A percentile compares a stretch with the other conserved stretches of the same genome.
Evolutionary conservation across 2,888 invertebrate species (phyloP).

Genomic region (Cabera pusaria): DNA sequence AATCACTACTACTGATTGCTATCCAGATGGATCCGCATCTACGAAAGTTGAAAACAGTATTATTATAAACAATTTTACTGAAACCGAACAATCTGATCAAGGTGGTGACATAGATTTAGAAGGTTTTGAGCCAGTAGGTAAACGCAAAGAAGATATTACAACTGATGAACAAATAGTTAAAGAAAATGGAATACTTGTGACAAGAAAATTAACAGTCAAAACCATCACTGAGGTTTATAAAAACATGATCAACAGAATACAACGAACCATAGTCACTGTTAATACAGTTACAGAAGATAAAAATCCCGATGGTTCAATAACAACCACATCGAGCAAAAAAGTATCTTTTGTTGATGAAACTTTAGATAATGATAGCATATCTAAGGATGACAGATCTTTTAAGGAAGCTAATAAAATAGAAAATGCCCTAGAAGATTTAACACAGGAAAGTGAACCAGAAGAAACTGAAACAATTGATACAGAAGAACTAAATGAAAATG

Average conservation of each 20-base stretch:
- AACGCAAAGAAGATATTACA: constrained; percentile 47
- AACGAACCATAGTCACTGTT: constrained; percentile 59
- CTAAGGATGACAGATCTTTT: constrained; percentile 5
- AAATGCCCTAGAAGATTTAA: constrained; percentile 41
- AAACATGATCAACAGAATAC: constrained; percentile 42
- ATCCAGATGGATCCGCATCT: constrained; percentile 40
- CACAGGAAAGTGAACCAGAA: constrained; percentile 41
- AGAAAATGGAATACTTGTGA: constrained; percentile 52
- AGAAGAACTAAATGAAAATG: constrained; percentile 49
- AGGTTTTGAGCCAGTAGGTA: constrained; percentile 47
- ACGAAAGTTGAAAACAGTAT: constrained; percentile 39
- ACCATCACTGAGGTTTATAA: constrained; percentile 52
- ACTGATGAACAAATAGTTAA: constrained; percentile 44
- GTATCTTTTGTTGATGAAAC: constrained; percentile 56
- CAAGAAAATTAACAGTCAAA: constrained; percentile 56
- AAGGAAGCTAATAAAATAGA: constrained; percentile 37
- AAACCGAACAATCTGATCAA: constrained; percentile 36
- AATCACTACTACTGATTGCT: constrained; percentile 39
- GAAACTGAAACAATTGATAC: constrained; percentile 44
- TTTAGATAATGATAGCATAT: constrained; percentile 25
- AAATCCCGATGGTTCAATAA: constrained; percentile 64
- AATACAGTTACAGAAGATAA: constrained; percentile 64
- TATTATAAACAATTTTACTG: too few species aligned
- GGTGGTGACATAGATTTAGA: constrained; percentile 27
- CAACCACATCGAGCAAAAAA: constrained; percentile 65